phyloP scores from a whole-genome alignment of 2,888 invertebrate species.

The Smittia aterrima region DNA sequence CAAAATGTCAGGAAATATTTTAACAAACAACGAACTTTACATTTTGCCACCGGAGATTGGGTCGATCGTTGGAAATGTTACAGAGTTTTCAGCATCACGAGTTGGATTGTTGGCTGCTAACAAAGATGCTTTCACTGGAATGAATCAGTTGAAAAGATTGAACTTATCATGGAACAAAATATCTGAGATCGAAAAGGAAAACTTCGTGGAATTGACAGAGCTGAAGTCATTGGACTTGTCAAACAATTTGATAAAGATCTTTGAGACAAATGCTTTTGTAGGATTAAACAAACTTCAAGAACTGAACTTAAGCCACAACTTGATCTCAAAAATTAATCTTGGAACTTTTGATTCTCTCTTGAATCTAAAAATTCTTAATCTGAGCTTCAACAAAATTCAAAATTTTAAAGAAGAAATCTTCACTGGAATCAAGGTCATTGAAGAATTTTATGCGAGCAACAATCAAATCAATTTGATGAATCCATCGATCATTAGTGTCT shows the following conservation, averaged over 20 bases:
- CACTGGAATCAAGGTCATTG: slow-evolving; percentile 1
- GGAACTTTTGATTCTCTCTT: background rate
- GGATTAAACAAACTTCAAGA: background rate
- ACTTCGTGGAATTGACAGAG: background rate
- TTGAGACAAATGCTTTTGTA: background rate
- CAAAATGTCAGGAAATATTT: background rate
- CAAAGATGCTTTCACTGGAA: background rate
- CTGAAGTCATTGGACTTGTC: background rate
- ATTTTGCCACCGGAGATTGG: background rate
- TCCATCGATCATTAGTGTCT: background rate
- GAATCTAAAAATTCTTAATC: background rate
- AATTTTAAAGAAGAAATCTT: background rate
- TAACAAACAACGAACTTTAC: background rate
- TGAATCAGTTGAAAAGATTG: background rate
- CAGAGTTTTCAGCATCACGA: background rate
- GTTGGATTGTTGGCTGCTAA: background rate
- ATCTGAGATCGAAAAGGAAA: background rate
- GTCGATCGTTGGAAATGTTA: background rate
- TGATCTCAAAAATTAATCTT: background rate
- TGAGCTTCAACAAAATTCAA: background rate
- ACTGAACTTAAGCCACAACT: background rate
- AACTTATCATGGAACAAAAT: background rate
- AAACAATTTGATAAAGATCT: background rate
- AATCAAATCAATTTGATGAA: background rate
- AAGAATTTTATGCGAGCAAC: background rate